Evolutionary conservation across 2,888 invertebrate genomes (phyloP).

Genomic region (Thumatha senex): DNA sequence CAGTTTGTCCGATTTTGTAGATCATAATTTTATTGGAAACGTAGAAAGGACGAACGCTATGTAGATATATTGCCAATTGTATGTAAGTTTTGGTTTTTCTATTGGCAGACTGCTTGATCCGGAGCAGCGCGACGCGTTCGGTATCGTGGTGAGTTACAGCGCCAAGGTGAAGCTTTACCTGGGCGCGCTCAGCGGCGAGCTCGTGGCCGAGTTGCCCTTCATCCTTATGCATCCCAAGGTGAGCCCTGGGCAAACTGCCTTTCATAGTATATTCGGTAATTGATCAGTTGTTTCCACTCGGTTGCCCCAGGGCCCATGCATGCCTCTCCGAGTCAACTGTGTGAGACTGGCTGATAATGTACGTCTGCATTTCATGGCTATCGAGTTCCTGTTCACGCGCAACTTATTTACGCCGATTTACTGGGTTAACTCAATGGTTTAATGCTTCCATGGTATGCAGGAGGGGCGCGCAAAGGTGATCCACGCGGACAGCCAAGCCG

Average conservation of each 20-base stretch:
- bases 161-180: slow-evolving; percentile 97
- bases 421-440: too few relatives aligned
- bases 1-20: too few relatives aligned
- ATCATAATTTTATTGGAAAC: too few relatives aligned
- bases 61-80: too few relatives aligned
- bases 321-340: slow-evolving; percentile 17
- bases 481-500: slow-evolving; percentile 88
- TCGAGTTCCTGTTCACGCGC: background rate
- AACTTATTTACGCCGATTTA: too few relatives aligned
- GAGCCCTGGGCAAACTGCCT: slow-evolving; percentile 6
- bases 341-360: slow-evolving; percentile 8
- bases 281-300: too few relatives aligned
- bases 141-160: slow-evolving; percentile 97
- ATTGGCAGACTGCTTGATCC: slow-evolving; percentile 77
- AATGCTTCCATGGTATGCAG: slow-evolving; percentile 36
- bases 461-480: slow-evolving; percentile 82
- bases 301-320: slow-evolving; percentile 12
- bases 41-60: too few relatives aligned
- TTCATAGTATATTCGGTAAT: too few relatives aligned
- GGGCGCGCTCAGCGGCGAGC: slow-evolving; percentile 95
- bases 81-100: too few relatives aligned
- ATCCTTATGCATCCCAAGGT: slow-evolving; percentile 96
- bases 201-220: slow-evolving; percentile 95
- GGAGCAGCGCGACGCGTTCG: slow-evolving; percentile 95
- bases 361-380: background rate